Evolutionary conservation across 2,888 invertebrate species (phyloP).

Genomic region (Amphipoea oculea): DNA sequence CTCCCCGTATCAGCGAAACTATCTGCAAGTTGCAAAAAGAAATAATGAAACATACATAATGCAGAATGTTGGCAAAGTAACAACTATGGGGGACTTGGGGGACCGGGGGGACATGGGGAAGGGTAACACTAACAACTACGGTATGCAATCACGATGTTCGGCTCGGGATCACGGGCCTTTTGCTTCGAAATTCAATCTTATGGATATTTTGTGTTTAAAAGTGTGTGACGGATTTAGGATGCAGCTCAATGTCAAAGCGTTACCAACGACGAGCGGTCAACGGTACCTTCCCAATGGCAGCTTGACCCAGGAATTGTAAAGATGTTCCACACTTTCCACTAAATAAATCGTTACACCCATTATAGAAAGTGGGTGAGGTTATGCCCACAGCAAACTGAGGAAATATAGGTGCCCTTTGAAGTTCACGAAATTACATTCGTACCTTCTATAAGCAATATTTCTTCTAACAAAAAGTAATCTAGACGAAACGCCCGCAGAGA

Average conservation of each 20-base stretch:
- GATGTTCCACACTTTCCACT: neutral
- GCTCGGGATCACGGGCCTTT: neutral
- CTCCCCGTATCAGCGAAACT: constrained; percentile 47
- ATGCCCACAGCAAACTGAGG: neutral
- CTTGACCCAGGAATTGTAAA: too few species aligned
- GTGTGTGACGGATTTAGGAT: too few species aligned
- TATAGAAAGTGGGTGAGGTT: constrained; percentile 26
- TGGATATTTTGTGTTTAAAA: neutral
- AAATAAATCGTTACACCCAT: constrained; percentile 26
- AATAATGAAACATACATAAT: constrained; percentile 60
- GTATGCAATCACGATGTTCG: neutral
- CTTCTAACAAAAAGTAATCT: constrained; percentile 57
- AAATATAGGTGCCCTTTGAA: constrained; percentile 45
- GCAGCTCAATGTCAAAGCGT: too few species aligned
- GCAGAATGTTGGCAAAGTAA: constrained; percentile 57
- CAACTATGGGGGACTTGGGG: constrained; percentile 26
- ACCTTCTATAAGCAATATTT: constrained; percentile 43
- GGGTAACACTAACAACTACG: constrained; percentile 18
- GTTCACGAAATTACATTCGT: constrained; percentile 39
- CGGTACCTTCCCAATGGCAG: too few species aligned
- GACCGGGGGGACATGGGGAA: constrained; percentile 5
- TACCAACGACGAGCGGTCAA: too few species aligned
- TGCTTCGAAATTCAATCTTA: neutral
- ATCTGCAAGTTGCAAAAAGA: constrained; percentile 53
- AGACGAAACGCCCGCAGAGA: constrained; percentile 49